Evolutionary conservation across 2,797 vertebrate genomes (phyloP).

Genomic region (Clarias laeviceps): DNA sequence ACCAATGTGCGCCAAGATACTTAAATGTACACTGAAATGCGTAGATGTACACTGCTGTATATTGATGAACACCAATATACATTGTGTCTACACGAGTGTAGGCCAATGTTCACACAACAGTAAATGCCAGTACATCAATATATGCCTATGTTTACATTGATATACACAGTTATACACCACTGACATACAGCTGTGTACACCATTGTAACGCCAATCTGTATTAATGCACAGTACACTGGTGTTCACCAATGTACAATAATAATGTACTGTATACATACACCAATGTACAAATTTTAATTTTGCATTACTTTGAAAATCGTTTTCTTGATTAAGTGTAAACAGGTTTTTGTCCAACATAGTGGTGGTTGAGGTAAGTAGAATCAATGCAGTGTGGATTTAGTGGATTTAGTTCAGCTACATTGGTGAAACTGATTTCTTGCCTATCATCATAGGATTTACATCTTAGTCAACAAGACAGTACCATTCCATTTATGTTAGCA

Average conservation of each 20-base stretch:
- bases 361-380: constrained; percentile 33
- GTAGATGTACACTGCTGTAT: not conserved
- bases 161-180: not conserved
- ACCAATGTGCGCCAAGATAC: not conserved
- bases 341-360: not conserved
- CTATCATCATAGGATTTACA: not conserved
- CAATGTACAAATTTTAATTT: too few relatives aligned
- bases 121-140: not conserved
- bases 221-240: too few relatives aligned
- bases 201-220: not conserved
- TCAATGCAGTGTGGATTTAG: not conserved
- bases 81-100: not conserved
- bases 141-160: not conserved
- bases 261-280: too few relatives aligned
- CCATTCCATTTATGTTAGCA: not conserved
- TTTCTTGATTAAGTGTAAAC: not conserved
- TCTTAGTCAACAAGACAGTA: not conserved
- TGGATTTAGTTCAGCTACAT: not conserved
- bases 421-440: not conserved
- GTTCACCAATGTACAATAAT: not conserved
- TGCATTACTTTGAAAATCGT: too few relatives aligned
- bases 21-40: not conserved
- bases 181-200: not conserved
- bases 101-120: not conserved
- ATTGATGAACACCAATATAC: not conserved